Evolutionary conservation across 2,113 vertebrate genomes (phyloP), one percentile per base, ranked within the genome.

Genomic region (Neodontobutis hainanensis): DNA sequence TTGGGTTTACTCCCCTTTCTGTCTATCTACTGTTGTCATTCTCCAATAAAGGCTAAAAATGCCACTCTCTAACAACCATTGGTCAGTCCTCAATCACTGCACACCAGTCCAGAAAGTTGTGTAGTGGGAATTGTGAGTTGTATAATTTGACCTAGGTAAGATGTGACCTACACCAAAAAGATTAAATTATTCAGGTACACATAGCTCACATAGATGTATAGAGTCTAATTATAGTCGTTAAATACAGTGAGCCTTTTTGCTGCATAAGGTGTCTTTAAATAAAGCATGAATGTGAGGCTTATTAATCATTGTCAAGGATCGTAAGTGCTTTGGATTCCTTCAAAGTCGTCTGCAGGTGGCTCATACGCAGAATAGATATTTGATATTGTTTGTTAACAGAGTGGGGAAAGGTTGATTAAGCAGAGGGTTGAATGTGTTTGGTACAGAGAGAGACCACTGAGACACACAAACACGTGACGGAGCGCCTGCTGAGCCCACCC

Each of bases 401-500:
- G 35, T 56, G 11, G 5, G 27, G 4, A 16, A 6, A 36, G 38
- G 3, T 40, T 38, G 35, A 55, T 6, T n/a, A 11, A 34, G 43
- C 11, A 12, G 42, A 57, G 65, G 16, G 58, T 27, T n/a, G 36
- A 43, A 62, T 60, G 49, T 69, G 63, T 80, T 71, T 75, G 38
- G 57, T 69, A 47, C 51, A 61, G 34, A 67, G 50, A 46, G 69
- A 43, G 14, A 58, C 64, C 45, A 74, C 8, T 45, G 14, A 61
- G 55, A 76, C 11, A 16, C 36, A 38, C 42, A 40, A n/a, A 0
- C 8, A 6, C 10, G 47, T 55, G 40, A 64, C 61, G 11, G 51
- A 64, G 36, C 67, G 60, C 76, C 72, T 63, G 68, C 52, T 3
- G 74, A 59, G 78, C 7, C 43, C 62, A 63, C 76, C 80, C 60